Evolutionary conservation across 1,140 invertebrate genomes (phyloP).

Genomic region (Harpegnathos saltator): DNA sequence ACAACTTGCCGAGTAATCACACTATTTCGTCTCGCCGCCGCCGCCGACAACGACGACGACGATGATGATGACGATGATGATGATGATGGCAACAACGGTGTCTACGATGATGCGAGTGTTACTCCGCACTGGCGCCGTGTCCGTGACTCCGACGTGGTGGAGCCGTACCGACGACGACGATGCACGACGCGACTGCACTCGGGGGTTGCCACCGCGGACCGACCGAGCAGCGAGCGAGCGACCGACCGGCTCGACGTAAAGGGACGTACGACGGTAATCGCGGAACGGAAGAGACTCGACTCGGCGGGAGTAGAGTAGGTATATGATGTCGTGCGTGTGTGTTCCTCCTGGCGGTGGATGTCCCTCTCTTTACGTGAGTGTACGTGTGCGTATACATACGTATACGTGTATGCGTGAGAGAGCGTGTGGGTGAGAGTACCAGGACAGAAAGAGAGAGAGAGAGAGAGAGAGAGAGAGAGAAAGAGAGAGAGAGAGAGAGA

Average conservation of each 20-base stretch:
- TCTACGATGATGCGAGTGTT: constrained; percentile 37
- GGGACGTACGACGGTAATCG: constrained; percentile 55
- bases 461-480: neutral
- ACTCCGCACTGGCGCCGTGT: constrained; percentile 51
- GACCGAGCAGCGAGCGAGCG: constrained; percentile 40
- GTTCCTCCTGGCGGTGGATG: constrained; percentile 61
- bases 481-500: constrained; percentile 60
- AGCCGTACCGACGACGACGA: constrained; percentile 49
- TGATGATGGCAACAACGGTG: constrained; percentile 3
- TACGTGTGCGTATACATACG: constrained; percentile 57
- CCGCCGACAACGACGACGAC: constrained; percentile 11
- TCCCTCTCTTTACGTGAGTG: constrained; percentile 59
- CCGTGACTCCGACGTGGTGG: constrained; percentile 36
- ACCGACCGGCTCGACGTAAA: constrained; percentile 39
- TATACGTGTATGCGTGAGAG: constrained; percentile 31
- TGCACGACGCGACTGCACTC: constrained; percentile 64
- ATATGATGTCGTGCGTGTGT: constrained; percentile 62
- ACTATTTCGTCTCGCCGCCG: constrained; percentile 41
- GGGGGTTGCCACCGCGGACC: constrained; percentile 48
- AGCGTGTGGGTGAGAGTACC: constrained; percentile 31
- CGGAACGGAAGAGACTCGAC: constrained; percentile 56
- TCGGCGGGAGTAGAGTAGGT: constrained; percentile 63
- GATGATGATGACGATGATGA: no score
- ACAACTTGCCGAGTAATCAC: constrained; percentile 55
- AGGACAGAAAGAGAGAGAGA: constrained; percentile 15